Percentiles rank a stretch among this genome's conserved stretches.
Evolutionary conservation across 1,140 invertebrate species (phyloP).

Genomic region (Phymorhynchus buccinoides): DNA sequence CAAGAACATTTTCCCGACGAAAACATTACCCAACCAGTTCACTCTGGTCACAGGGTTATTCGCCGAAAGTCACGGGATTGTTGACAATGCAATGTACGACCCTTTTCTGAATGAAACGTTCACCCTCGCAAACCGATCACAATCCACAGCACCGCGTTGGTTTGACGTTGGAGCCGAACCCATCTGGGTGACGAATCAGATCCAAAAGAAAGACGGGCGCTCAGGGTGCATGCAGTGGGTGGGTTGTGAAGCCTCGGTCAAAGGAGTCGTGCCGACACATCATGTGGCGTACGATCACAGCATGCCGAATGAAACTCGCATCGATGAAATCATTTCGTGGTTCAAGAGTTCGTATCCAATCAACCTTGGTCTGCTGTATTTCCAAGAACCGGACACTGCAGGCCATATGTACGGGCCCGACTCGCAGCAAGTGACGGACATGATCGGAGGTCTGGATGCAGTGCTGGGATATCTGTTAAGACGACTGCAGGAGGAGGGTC

Average conservation of each 20-base stretch:
- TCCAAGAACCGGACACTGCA: slow-evolving; percentile 82
- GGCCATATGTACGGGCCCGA: slow-evolving; percentile 73
- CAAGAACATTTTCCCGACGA: slow-evolving; percentile 80
- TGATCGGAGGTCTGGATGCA: slow-evolving; percentile 54
- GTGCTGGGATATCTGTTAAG: slow-evolving; percentile 66
- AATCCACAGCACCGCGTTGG: slow-evolving; percentile 55
- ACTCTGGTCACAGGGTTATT: slow-evolving; percentile 85
- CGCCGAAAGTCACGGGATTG: slow-evolving; percentile 83
- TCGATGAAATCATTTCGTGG: slow-evolving; percentile 81
- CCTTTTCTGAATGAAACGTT: slow-evolving; percentile 73
- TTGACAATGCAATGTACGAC: slow-evolving; percentile 82
- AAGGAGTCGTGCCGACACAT: slow-evolving; percentile 53
- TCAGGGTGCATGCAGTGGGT: slow-evolving; percentile 62
- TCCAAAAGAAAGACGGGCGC: slow-evolving; percentile 45
- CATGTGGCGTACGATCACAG: slow-evolving; percentile 45
- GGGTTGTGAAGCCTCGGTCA: slow-evolving; percentile 52
- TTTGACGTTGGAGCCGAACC: slow-evolving; percentile 65
- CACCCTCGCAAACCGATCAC: slow-evolving; percentile 71
- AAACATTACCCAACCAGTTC: slow-evolving; percentile 88
- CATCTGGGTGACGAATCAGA: slow-evolving; percentile 69
- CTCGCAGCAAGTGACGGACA: slow-evolving; percentile 61
- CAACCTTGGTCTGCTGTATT: slow-evolving; percentile 81
- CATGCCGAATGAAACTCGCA: slow-evolving; percentile 74
- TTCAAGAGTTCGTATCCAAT: slow-evolving; percentile 75
- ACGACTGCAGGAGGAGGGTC: slow-evolving; percentile 57